phyloP scores from a whole-genome alignment of 2,113 vertebrate species.

The Machaerirhynchus nigripectus region DNA sequence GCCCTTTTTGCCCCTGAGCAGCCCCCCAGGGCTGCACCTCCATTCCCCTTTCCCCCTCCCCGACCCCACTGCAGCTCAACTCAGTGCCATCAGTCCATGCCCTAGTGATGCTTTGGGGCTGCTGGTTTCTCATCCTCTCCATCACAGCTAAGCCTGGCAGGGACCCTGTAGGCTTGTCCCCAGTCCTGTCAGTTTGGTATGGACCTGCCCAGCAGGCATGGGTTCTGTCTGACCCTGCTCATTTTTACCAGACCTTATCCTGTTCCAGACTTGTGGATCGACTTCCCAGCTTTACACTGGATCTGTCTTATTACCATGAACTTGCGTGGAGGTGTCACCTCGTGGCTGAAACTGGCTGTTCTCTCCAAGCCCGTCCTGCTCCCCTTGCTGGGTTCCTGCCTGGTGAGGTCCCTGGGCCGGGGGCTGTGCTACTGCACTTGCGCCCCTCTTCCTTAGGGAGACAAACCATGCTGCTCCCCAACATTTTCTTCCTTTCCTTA shows the following conservation, averaged over 20 bases:
- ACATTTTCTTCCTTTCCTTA: neutral
- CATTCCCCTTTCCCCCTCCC: fast-evolving
- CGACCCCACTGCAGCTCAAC: neutral
- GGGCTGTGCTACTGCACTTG: neutral
- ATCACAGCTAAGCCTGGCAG: neutral
- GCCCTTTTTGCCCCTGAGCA: neutral
- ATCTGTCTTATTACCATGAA: neutral
- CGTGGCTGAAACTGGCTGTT: neutral
- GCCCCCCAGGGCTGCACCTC: fast-evolving
- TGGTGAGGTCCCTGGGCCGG: neutral
- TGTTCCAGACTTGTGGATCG: neutral
- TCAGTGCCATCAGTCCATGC: fast-evolving
- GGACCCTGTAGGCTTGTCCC: neutral
- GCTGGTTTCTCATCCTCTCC: neutral
- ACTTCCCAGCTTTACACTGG: neutral
- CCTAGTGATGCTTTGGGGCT: neutral
- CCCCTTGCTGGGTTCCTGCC: neutral
- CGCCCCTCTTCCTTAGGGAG: fast-evolving
- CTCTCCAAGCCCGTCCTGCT: neutral
- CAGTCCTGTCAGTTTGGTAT: neutral
- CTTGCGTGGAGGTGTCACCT: neutral
- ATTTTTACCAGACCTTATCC: neutral
- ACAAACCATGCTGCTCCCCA: neutral
- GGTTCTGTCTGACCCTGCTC: neutral
- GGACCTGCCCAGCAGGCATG: neutral